These are phyloP conservation scores for Conomelus anceps DNA, from an alignment of 2,888 invertebrate species.

Conservation along the genomic window DNA sequence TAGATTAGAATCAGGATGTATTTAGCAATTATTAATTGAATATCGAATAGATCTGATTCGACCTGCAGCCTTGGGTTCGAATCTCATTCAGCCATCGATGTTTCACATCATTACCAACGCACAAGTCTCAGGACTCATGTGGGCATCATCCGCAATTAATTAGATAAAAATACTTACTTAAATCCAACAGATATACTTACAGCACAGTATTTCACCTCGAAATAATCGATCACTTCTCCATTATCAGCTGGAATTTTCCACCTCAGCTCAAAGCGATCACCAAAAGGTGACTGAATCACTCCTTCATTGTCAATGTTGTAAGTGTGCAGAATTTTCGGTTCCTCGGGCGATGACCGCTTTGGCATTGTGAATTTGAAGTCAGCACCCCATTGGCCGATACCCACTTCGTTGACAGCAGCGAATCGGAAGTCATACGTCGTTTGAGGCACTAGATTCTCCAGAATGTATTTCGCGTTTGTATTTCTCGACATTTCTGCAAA, in stretches of 20 bases:
- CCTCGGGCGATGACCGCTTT: constrained; percentile 66
- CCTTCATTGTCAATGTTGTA: constrained; percentile 41
- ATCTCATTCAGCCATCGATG: too few relatives aligned
- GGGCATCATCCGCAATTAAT: too few relatives aligned
- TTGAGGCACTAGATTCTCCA: constrained; percentile 72
- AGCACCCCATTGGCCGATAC: constrained; percentile 66
- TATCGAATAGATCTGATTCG: too few relatives aligned
- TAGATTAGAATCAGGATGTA: too few relatives aligned
- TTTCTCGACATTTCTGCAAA: constrained; percentile 48
- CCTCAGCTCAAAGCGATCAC: constrained; percentile 70
- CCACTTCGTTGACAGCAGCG: constrained; percentile 77
- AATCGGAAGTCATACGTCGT: constrained; percentile 75
- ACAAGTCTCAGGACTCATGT: too few relatives aligned
- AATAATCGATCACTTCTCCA: constrained; percentile 79
- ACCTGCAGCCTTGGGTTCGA: too few relatives aligned
- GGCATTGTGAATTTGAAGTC: constrained; percentile 63
- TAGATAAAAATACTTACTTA: too few relatives aligned
- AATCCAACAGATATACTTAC: too few relatives aligned
- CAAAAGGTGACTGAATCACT: constrained; percentile 56
- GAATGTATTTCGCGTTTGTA: constrained; percentile 55
- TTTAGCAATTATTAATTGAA: too few relatives aligned
- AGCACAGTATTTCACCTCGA: constrained; percentile 72
- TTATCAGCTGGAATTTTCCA: constrained; percentile 85
- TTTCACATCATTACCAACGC: too few relatives aligned
- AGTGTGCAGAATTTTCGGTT: constrained; percentile 55